Percentiles rank a stretch among this genome's conserved stretches.
phyloP scores from a whole-genome alignment of 2,113 vertebrate genomes.

The Craseonycteris thonglongyai region DNA sequence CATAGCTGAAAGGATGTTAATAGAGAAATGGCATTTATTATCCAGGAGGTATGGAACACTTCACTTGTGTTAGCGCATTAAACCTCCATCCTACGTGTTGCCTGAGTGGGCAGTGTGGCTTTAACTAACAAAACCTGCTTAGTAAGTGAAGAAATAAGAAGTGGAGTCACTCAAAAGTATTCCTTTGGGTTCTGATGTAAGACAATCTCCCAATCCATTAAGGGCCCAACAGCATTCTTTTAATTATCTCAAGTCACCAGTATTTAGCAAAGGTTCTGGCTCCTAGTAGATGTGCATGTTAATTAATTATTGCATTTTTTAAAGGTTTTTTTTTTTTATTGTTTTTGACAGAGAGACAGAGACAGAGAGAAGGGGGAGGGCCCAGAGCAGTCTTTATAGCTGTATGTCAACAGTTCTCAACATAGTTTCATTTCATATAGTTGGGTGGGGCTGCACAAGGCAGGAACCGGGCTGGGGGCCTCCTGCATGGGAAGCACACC shows the following conservation, averaged over 20 bases:
- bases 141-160: background rate
- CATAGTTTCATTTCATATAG: too few relatives aligned
- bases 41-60: background rate
- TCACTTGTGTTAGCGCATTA: background rate
- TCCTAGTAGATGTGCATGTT: background rate
- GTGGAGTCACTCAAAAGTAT: background rate
- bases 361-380: too few relatives aligned
- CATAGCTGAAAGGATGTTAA: background rate
- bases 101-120: background rate
- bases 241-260: slow-evolving; percentile 1
- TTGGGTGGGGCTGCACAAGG: too few relatives aligned
- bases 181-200: background rate
- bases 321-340: too few relatives aligned
- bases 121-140: background rate
- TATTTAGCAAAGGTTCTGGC: background rate
- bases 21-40: background rate
- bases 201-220: background rate
- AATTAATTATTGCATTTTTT: too few relatives aligned
- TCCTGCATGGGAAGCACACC: too few relatives aligned
- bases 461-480: too few relatives aligned
- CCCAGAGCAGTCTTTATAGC: too few relatives aligned
- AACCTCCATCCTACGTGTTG: background rate
- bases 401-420: too few relatives aligned
- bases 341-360: too few relatives aligned
- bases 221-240: background rate